Evolutionary conservation across 2,888 invertebrate species (phyloP).

Genomic region (Punctoribates punctum): DNA sequence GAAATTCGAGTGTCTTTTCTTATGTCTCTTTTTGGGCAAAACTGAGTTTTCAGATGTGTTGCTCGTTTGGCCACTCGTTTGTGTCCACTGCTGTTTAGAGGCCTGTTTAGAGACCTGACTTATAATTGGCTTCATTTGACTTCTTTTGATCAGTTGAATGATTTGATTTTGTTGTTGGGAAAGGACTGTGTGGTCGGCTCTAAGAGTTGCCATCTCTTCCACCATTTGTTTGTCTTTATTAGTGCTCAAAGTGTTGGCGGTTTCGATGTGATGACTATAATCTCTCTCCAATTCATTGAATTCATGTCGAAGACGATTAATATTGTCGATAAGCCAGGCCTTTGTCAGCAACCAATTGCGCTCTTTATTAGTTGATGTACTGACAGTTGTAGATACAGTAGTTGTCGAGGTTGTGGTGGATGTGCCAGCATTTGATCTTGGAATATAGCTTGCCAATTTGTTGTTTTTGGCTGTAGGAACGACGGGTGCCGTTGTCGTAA

Average conservation of each 20-base stretch:
- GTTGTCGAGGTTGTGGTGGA: slow-evolving; percentile 6
- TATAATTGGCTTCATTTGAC: background rate
- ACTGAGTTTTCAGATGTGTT: background rate
- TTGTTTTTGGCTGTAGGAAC: background rate
- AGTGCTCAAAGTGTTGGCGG: background rate
- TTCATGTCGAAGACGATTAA: slow-evolving; percentile 42
- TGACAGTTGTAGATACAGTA: background rate
- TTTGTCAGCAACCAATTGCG: slow-evolving; percentile 42
- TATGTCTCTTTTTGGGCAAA: background rate
- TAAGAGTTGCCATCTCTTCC: slow-evolving; percentile 37
- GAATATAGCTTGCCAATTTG: background rate
- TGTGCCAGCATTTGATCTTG: background rate
- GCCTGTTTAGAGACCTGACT: background rate
- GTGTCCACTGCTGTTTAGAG: too few species aligned
- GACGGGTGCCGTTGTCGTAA: background rate
- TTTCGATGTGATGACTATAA: slow-evolving; percentile 38
- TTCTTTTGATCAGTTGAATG: slow-evolving; percentile 42
- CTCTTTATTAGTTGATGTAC: slow-evolving; percentile 13
- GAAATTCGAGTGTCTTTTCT: slow-evolving; percentile 15
- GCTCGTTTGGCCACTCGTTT: background rate
- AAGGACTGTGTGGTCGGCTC: slow-evolving; percentile 43
- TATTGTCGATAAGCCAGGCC: slow-evolving; percentile 45
- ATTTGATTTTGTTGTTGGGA: slow-evolving; percentile 43
- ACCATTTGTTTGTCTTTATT: slow-evolving; percentile 40
- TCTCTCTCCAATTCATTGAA: slow-evolving; percentile 42